Evolutionary conservation across 1,140 invertebrate species (phyloP).

Genomic region (Drosophila truncata): DNA sequence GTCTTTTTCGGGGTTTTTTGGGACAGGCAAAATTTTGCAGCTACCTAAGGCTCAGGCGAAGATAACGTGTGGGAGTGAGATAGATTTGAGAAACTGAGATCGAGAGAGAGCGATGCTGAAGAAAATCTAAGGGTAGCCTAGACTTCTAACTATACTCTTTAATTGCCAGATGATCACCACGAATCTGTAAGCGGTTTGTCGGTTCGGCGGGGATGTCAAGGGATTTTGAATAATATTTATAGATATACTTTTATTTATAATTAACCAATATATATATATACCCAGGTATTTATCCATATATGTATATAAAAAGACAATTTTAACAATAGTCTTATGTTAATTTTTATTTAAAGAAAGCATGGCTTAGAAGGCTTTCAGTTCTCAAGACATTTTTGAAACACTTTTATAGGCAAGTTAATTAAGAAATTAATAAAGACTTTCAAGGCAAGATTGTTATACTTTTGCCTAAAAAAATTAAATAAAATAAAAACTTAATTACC

Average conservation of each 20-base stretch:
- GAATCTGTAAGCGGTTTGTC: not conserved
- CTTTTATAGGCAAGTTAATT: too few species aligned
- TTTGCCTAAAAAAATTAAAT: too few species aligned
- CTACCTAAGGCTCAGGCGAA: slow-evolving; percentile 39
- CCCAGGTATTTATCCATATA: too few species aligned
- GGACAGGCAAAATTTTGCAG: slow-evolving; percentile 73
- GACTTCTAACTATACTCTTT: slow-evolving; percentile 13
- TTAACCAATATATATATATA: too few species aligned
- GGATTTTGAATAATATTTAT: not conserved
- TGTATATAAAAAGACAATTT: not conserved
- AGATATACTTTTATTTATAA: not conserved
- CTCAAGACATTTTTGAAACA: too few species aligned
- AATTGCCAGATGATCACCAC: not conserved
- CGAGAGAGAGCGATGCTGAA: not conserved
- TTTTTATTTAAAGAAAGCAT: not conserved
- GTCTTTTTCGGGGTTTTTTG: slow-evolving; percentile 32
- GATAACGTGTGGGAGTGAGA: slow-evolving; percentile 25
- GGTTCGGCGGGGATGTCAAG: too few species aligned
- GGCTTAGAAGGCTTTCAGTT: too few species aligned
- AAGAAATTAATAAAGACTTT: too few species aligned
- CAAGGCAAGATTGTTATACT: too few species aligned
- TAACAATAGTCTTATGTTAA: not conserved
- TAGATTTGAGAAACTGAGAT: not conserved
- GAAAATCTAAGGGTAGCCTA: slow-evolving; percentile 66
- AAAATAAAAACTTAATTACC: too few species aligned